Base-by-base conservation (phyloP, 2,113 vertebrate species). In the Alosa alosa region DNA sequence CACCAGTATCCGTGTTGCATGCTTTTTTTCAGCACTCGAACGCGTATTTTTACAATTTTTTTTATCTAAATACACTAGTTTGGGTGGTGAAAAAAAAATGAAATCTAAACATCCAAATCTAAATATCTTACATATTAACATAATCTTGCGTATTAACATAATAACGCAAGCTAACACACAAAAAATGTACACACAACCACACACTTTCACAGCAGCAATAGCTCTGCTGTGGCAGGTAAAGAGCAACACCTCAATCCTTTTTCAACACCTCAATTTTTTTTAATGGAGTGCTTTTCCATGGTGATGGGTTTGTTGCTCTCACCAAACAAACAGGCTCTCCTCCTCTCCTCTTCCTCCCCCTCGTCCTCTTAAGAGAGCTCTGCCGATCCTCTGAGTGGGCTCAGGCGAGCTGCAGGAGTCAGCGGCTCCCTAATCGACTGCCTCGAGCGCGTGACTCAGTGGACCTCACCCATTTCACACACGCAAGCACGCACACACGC, bases 281-380 rank as follows among this genome's bases (percentile, higher is more conserved):
- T 60, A 41, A 41, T 78, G 72, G 31, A 39, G 72, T 39, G 31
- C 36, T 78, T 78, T 78, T 78, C 72, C 72, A 78, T 41, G 72
- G 72, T 78, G 72, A 78, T 78, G 72, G 72, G 72, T 78, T 39
- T 78, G 72, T 78, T 78, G 36, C 72, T 39, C 11, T 15, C 72
- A 31, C 72, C 72, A 78, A 78, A 78, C 72, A 78, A 78, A 78
- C 72, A 41, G 72, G 31, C 36, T 60, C 72, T 75, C 31, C 60
- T 64, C 60, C 60, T n/a, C 55, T 60, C 55, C 55, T 60, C 22
- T 60, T 57, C 60, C n/a, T n/a, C 60, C 72, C 36, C 5, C 72
- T 36, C 13, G 11, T 78, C 2, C 36, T 78, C 72, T 78, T 11
- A 68, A 31, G 8, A 68, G 7, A 68, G 64, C n/a, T n/a, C 64